A percentile compares a stretch with the other conserved stretches of the same genome.
phyloP scores from a whole-genome alignment of 2,888 invertebrate species.

The Pseudococcus viburni region DNA sequence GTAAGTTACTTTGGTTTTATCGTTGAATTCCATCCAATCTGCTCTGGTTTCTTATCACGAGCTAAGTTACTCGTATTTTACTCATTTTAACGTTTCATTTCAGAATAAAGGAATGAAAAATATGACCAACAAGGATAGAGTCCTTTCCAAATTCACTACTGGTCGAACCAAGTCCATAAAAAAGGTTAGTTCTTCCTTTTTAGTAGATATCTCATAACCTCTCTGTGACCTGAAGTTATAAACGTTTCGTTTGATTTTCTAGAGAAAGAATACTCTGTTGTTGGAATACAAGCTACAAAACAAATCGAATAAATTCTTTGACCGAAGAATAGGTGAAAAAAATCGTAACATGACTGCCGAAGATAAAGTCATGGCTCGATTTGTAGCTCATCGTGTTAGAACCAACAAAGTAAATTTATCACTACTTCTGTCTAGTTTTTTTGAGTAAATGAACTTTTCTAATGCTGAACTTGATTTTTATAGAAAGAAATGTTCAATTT shows the following conservation, averaged over 20 bases:
- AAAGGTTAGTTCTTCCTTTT: constrained; percentile 74
- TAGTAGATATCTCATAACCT: background rate
- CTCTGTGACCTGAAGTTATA: background rate
- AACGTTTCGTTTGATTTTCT: background rate
- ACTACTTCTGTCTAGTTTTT: too few relatives aligned
- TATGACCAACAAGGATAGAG: constrained; percentile 45
- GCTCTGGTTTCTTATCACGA: background rate
- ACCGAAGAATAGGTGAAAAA: constrained; percentile 90
- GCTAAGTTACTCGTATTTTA: background rate
- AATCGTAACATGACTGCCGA: constrained; percentile 79
- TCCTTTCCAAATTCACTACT: constrained; percentile 62
- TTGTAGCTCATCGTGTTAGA: constrained; percentile 83
- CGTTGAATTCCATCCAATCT: background rate
- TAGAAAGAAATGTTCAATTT: constrained; percentile 83
- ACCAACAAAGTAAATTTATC: constrained; percentile 74
- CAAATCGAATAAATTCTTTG: constrained; percentile 89
- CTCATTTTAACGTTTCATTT: background rate
- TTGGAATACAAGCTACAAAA: constrained; percentile 86
- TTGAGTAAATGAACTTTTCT: too few relatives aligned
- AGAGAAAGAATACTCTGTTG: constrained; percentile 87
- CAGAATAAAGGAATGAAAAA: constrained; percentile 50
- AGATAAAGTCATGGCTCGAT: constrained; percentile 87
- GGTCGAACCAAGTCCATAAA: constrained; percentile 71
- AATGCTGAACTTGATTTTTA: constrained; percentile 16
- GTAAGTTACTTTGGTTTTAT: background rate